Evolutionary conservation across 2,113 vertebrate genomes (phyloP).

Genomic region (Montifringilla adamsi): DNA sequence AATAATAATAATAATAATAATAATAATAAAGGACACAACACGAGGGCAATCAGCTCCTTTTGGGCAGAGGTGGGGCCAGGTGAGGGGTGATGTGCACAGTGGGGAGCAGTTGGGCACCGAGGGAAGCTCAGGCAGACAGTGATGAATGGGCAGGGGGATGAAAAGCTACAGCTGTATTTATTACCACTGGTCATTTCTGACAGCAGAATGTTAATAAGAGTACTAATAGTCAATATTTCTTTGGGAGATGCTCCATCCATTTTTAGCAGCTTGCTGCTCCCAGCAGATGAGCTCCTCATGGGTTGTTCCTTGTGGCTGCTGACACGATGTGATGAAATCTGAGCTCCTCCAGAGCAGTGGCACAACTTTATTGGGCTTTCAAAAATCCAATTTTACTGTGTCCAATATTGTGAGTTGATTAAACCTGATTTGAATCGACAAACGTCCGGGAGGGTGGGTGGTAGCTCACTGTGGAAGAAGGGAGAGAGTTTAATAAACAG

Average conservation of each 20-base stretch:
- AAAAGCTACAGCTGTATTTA: neutral
- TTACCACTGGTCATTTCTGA: slow-evolving; percentile 47
- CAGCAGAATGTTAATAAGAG: slow-evolving; percentile 43
- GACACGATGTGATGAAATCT: neutral
- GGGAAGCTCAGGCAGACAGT: slow-evolving; percentile 5
- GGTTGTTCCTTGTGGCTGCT: neutral
- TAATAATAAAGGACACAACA: neutral
- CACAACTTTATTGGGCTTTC: slow-evolving; percentile 45
- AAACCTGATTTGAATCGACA: slow-evolving; percentile 64
- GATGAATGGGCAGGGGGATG: slow-evolving; percentile 13
- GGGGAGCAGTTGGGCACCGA: neutral
- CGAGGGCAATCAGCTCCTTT: neutral
- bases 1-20: neutral
- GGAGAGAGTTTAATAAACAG: slow-evolving; percentile 58
- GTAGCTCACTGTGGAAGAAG: neutral
- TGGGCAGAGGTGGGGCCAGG: neutral
- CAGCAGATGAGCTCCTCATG: neutral
- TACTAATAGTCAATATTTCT: slow-evolving; percentile 47
- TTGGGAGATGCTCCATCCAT: neutral
- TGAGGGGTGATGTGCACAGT: rapidly evolving
- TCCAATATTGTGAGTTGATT: slow-evolving; percentile 54
- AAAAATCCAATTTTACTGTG: slow-evolving; percentile 58
- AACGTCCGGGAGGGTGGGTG: neutral
- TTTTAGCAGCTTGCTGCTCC: slow-evolving; percentile 31
- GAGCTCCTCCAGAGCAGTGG: neutral